Evolutionary conservation across 2,113 vertebrate genomes (phyloP), one percentile per base, ranked within the genome.

Genomic region (Axis porcinus): DNA sequence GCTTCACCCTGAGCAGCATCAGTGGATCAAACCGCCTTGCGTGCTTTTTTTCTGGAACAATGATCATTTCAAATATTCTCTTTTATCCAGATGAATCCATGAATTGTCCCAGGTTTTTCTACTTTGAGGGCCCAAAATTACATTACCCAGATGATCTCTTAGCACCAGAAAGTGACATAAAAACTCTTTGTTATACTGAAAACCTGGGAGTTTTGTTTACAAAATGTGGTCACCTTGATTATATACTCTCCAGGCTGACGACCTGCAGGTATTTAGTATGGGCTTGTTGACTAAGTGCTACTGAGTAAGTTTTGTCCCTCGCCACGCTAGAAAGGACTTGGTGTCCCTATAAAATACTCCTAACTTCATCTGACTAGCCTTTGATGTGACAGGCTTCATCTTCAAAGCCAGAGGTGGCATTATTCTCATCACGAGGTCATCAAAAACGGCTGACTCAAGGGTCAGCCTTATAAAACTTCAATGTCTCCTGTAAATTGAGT

Each of bases 391-490:
- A 62, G 70, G 45, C 30, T 55, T 45, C 57, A 45, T 36, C 50
- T 25, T 21, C 9, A 94, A 78, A 96, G 30, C 64, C 67, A 91
- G 30, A 40, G 89, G 89, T 52, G n/a, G 11, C 47, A 25, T 14
- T 57, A 30, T 83, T 47, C 40, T 95, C 92, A 86, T 89, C 60
- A 76, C 40, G 6, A 96, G 83, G 45, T 86, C 60, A 86, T 90
- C 88, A 86, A 81, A 86, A 86, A 78, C 82, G 33, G 74, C 95
- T 67, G 89, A 92, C 83, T 96, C 96, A 91, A 89, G 30, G 40
- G 27, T 94, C 86, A 95, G 95, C 74, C 93, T 85, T 87, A 89
- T 97, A 97, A 97, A 97, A 92, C 70, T 95, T 97, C 93, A 93
- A 89, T 87, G 74, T 89, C 36, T 58, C 86, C 91, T 78, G 3